A percentile compares a stretch with the other conserved stretches of the same genome.
Conservation (phyloP, 1,140 invertebrate genomes). For the Ceratina japonica region DNA sequence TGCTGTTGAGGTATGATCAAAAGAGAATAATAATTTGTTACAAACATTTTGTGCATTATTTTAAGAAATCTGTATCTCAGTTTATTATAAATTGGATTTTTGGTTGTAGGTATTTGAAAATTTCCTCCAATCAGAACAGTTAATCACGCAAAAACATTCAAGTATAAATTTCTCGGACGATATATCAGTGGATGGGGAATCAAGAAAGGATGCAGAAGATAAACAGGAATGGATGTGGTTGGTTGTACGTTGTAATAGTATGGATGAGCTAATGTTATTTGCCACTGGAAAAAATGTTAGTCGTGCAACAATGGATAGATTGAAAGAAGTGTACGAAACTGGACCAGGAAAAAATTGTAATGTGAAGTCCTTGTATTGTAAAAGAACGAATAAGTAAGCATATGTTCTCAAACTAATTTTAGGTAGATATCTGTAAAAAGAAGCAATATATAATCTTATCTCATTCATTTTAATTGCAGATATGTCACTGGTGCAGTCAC, state of each 20-base stretch:
- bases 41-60: background rate
- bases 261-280: constrained; percentile 76
- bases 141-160: constrained; percentile 5
- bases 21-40: background rate
- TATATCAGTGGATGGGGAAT: constrained; percentile 36
- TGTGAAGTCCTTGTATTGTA: constrained; percentile 77
- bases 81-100: constrained; percentile 66
- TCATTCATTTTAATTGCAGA: constrained; percentile 62
- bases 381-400: constrained; percentile 74
- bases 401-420: constrained; percentile 5
- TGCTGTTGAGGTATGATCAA: constrained; percentile 76
- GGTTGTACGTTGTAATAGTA: constrained; percentile 74
- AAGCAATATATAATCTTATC: background rate
- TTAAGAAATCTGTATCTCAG: background rate
- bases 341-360: constrained; percentile 75
- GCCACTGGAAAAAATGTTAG: constrained; percentile 75
- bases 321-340: constrained; percentile 71
- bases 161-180: constrained; percentile 35
- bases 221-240: constrained; percentile 73
- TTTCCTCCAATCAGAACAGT: constrained; percentile 65
- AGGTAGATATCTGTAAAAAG: background rate
- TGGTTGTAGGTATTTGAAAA: constrained; percentile 70
- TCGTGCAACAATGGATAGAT: constrained; percentile 68
- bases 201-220: constrained; percentile 51
- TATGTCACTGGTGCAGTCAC: constrained; percentile 61